Percentiles rank a stretch among this genome's conserved stretches.
phyloP scores from a whole-genome alignment of 2,113 vertebrate genomes.

The Scomber scombrus region DNA sequence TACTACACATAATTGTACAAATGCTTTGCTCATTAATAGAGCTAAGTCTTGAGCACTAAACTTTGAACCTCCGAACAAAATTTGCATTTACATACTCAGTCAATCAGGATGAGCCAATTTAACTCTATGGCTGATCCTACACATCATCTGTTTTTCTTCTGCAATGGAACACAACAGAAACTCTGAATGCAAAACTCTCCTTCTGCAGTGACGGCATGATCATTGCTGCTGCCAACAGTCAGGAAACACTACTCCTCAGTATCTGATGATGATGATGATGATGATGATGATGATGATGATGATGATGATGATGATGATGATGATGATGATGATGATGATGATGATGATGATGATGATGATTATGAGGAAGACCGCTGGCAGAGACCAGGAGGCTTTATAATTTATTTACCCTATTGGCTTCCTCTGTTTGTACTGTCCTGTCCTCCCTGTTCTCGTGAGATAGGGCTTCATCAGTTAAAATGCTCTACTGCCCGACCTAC shows the following conservation, averaged over 20 bases:
- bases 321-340: too few species aligned
- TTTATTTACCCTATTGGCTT: conserved; percentile 33
- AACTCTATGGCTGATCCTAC: conserved; percentile 12
- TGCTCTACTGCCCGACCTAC: neutral
- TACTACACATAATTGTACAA: neutral
- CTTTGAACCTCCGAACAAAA: conserved; percentile 40
- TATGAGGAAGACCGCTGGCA: conserved; percentile 20
- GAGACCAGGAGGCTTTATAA: conserved; percentile 17
- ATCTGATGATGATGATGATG: neutral
- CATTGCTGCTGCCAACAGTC: conserved; percentile 23
- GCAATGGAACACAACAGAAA: conserved; percentile 5
- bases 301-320: neutral
- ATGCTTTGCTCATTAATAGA: conserved; percentile 11
- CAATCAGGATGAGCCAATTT: conserved; percentile 34
- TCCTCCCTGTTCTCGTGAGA: neutral
- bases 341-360: conserved; percentile 17
- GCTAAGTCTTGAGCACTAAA: conserved; percentile 31
- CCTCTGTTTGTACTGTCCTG: neutral
- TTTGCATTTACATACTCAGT: conserved; percentile 13
- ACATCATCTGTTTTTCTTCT: conserved; percentile 5
- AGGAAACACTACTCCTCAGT: conserved; percentile 16
- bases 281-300: conserved; percentile 17
- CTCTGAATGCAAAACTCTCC: neutral
- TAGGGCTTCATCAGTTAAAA: conserved; percentile 14
- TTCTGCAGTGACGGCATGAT: neutral